phyloP scores from a whole-genome alignment of 1,140 invertebrate species.

The Parapsyche elsis region DNA sequence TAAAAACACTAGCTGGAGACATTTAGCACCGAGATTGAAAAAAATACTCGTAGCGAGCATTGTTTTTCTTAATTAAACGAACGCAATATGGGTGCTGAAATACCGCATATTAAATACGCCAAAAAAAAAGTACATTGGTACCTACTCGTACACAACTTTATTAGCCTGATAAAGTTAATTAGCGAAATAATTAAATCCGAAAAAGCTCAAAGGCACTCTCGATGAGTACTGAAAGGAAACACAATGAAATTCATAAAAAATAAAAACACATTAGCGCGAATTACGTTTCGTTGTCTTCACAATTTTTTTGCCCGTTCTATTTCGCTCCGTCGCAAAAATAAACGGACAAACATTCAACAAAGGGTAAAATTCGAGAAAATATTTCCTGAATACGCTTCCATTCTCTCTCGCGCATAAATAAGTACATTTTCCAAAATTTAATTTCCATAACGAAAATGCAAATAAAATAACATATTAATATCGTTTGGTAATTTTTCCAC shows the following conservation, averaged over 20 bases:
- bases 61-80: constrained; percentile 11
- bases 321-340: not conserved
- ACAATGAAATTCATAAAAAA: constrained; percentile 21
- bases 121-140: too few relatives aligned
- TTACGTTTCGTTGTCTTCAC: constrained; percentile 28
- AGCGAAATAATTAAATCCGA: constrained; percentile 26
- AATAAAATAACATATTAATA: not conserved
- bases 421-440: not conserved
- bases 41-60: not conserved
- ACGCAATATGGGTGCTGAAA: not conserved
- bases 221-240: not conserved
- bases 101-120: not conserved
- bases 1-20: not conserved
- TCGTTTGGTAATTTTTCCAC: not conserved
- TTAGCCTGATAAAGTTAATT: constrained; percentile 28
- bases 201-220: constrained; percentile 14
- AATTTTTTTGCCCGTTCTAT: not conserved
- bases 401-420: too few relatives aligned
- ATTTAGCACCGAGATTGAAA: not conserved
- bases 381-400: too few relatives aligned
- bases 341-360: not conserved
- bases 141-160: constrained; percentile 15
- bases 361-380: too few relatives aligned
- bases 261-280: constrained; percentile 17
- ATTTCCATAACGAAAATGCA: not conserved